Conservation (phyloP, 2,113 vertebrate genomes). For the Budorcas taxicolor region DNA sequence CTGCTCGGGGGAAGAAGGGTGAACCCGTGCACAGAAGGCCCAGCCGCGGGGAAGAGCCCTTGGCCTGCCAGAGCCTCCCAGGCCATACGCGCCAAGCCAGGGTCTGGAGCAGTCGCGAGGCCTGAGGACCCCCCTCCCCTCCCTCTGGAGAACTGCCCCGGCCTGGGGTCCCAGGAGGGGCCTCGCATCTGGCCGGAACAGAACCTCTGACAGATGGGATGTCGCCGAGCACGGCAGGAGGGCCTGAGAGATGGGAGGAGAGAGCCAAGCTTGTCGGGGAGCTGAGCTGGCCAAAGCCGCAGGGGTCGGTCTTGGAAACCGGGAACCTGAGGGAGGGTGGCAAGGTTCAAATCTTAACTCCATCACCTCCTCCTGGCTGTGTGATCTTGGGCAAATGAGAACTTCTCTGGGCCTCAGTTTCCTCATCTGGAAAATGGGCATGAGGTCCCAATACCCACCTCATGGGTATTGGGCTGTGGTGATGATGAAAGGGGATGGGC, state of each 20-base stretch:
- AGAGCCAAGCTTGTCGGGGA: background rate
- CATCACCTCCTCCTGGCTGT: background rate
- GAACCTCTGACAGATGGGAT: constrained; percentile 51
- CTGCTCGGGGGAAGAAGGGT: background rate
- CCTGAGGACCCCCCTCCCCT: background rate
- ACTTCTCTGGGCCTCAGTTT: background rate
- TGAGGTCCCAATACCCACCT: background rate
- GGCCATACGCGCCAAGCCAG: background rate
- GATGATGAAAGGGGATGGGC: accelerated
- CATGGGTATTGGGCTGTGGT: accelerated
- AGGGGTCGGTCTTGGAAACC: background rate
- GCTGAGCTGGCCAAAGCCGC: background rate
- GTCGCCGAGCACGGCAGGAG: background rate
- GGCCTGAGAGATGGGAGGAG: background rate
- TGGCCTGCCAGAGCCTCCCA: background rate
- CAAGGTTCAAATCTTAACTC: background rate
- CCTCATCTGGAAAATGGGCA: background rate
- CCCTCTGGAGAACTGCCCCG: background rate
- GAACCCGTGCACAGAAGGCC: background rate
- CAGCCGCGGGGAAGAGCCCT: background rate
- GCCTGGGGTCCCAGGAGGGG: constrained; percentile 4
- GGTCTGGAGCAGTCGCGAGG: background rate
- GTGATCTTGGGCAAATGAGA: background rate
- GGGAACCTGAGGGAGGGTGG: background rate
- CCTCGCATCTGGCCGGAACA: constrained; percentile 48